Evolutionary conservation across 2,113 vertebrate species (phyloP), one percentile per base, ranked within the genome.

Genomic region (Hipposideros armiger): DNA sequence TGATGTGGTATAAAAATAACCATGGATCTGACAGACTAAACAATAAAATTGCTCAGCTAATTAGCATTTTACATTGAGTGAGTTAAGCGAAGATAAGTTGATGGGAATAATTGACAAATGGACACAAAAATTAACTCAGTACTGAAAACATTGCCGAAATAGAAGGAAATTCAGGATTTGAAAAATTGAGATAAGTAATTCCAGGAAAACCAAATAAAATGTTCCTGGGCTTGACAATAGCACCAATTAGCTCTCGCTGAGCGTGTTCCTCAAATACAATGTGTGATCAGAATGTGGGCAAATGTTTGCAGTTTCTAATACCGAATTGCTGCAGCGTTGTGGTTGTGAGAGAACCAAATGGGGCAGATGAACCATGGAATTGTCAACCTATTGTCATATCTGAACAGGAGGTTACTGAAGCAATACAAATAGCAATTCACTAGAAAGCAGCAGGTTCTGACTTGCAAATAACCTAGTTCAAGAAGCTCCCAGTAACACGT

Each of bases 21-120:
- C 69, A 90, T 42, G 28, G 28, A 87, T 95, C 42, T 95, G 87
- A 91, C 87, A 97, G 96, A 95, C 95, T 97, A 93, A 98, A 97
- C 96, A 97, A 92, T 96, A 89, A 96, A 97, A 95, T 96, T 94
- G 73, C 88, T 97, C 88, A 96, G 86, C 54, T 96, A 97, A 97
- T 97, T 98, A 94, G 32, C 81, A 76, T 93, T 88, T 96, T 97
- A 80, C 30, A 81, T 5, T 89, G 88, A 97, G 8, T 89, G 73
- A 96, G 69, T 97, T 91, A 64, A 67, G 69, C 93, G 91, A 96
- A 94, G 95, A 94, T 95, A 97, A 94, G 78, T 94, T 97, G 58
- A 94, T 97, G 73, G 94, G 24, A 96, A 62, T 95, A 96, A 87
- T 96, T 95, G 97, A 97, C 82, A 97, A 86, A 91, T 52, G 93